Base-by-base conservation (phyloP, 2,797 vertebrate genomes). In the Liparis tanakae region DNA sequence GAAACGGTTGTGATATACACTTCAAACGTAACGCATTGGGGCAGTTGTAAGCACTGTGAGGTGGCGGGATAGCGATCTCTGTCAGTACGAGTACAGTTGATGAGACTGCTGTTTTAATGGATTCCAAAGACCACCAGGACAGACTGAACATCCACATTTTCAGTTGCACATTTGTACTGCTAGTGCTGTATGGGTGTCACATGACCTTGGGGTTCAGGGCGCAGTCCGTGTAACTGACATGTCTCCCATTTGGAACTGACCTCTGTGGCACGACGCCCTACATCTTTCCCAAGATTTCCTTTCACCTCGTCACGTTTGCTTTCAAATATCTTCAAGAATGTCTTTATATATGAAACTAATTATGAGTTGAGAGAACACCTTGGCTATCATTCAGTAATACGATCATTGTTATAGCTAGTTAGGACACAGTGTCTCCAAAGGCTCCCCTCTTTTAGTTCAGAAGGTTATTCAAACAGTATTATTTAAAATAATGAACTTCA, bases 41-140 rank as follows among this genome's bases (percentile, higher is more conserved):
- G 39, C 70, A 50, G n/a, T 6, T 39, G 18, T 25, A 22, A 53
- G 18, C 41, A 34, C 48, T 61, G 48, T 25, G 48, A 46, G 18
- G 53, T 44, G 39, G 25, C 56, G 51, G 55, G 36, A 57, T 17
- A 22, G 36, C 55, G 6, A 30, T 56, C 22, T 30, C 61, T 73
- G 70, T 73, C 54, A 33, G 25, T 12, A 12, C 1, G 56, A 46
- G 33, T 14, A 41, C 14, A 55, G 41, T 6, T 36, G 30, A 46
- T 46, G 72, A n/a, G 30, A 20, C 37, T 25, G 6, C 10, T n/a
- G 46, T 22, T 51, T 74, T 55, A 67, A 60, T 67, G 63, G 55
- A 53, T 36, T 53, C n/a, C n/a, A 51, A 51, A 20, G n/a, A 51
- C 22, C 41, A 44, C 7, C 20, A 30, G 48, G 36, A 44, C 3